A percentile compares a stretch with the other conserved stretches of the same genome.
These are phyloP conservation scores for Strigamia transsilvanica DNA, from an alignment of 2,888 invertebrate species.

Conservation along the genomic window DNA sequence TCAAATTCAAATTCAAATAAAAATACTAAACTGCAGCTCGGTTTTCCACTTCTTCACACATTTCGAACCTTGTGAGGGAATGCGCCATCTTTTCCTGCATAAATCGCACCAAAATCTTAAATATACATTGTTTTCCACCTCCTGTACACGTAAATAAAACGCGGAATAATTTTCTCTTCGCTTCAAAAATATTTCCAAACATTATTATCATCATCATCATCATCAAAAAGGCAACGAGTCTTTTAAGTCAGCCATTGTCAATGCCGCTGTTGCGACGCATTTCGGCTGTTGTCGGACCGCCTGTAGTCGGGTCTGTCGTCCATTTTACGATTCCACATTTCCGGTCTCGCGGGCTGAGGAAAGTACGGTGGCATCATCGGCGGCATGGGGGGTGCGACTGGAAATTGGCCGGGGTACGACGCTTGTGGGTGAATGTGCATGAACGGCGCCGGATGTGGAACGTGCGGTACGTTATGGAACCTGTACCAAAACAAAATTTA, in stretches of 20 bases:
- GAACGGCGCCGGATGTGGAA: neutral
- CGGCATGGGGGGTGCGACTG: neutral
- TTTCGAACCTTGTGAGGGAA: neutral
- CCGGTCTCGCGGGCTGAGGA: neutral
- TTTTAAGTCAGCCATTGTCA: neutral
- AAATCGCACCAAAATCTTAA: neutral
- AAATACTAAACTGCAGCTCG: neutral
- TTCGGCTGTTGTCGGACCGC: conserved; percentile 6
- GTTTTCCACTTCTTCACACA: neutral
- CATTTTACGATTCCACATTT: neutral
- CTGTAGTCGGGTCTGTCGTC: neutral
- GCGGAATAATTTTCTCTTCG: neutral
- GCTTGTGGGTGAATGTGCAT: conserved; percentile 29
- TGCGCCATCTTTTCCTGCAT: neutral
- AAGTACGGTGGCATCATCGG: conserved; percentile 36
- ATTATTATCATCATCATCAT: neutral
- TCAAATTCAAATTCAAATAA: no score
- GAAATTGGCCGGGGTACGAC: conserved; percentile 10
- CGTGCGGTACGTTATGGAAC: neutral
- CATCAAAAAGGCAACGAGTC: neutral
- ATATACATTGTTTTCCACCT: neutral
- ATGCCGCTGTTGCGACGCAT: neutral
- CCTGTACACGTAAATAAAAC: neutral
- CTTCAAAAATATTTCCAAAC: neutral
- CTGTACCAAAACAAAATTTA: neutral